phyloP scores from a whole-genome alignment of 2,888 invertebrate species.

The Autographa gamma region DNA sequence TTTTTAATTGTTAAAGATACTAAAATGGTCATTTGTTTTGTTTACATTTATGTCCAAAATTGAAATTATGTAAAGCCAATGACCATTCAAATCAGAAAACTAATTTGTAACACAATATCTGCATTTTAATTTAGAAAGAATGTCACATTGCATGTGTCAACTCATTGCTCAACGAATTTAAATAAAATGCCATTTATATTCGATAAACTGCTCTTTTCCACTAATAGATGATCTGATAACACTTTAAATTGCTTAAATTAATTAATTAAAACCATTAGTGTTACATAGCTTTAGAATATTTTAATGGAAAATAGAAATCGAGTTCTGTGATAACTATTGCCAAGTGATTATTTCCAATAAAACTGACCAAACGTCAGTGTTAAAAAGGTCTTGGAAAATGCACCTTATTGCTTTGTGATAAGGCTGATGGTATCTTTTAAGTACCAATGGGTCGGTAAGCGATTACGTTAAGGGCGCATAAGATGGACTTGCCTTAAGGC shows the following conservation, averaged over 20 bases:
- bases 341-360: slow-evolving; percentile 2
- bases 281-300: neutral
- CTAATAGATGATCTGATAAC: neutral
- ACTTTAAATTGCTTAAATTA: neutral
- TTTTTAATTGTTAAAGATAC: too few relatives aligned
- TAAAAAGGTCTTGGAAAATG: neutral
- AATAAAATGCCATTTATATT: too few relatives aligned
- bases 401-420: neutral
- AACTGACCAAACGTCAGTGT: neutral
- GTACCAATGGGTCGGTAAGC: neutral
- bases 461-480: neutral
- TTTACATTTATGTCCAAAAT: too few relatives aligned
- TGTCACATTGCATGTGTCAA: too few relatives aligned
- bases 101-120: too few relatives aligned
- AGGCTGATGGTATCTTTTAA: neutral
- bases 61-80: too few relatives aligned
- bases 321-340: neutral
- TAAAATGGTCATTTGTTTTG: too few relatives aligned
- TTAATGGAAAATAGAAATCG: neutral
- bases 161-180: too few relatives aligned
- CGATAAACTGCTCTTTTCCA: too few relatives aligned
- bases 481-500: neutral
- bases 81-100: too few relatives aligned
- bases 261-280: neutral
- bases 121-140: too few relatives aligned